Conservation (phyloP, 2,113 vertebrate species). For the Herpailurus yagouaroundi region DNA sequence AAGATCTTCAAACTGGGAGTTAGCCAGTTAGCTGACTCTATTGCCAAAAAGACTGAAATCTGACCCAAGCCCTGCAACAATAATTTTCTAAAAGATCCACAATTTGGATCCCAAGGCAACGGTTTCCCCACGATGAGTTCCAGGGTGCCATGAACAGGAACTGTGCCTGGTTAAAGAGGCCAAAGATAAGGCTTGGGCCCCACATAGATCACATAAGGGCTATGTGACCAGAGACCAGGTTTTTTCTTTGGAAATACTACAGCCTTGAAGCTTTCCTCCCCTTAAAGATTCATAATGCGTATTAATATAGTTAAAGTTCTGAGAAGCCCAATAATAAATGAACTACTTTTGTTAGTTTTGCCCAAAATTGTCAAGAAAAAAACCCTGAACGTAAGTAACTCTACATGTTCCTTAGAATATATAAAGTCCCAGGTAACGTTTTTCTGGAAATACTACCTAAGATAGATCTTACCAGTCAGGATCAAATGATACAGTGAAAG, state of each 20-base stretch:
- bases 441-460: neutral
- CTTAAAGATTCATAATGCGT: neutral
- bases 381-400: neutral
- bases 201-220: accelerated
- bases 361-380: neutral
- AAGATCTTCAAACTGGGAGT: neutral
- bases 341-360: neutral
- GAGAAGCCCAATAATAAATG: neutral
- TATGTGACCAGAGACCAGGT: neutral
- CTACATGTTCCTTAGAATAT: neutral
- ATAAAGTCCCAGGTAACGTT: neutral
- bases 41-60: neutral
- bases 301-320: neutral
- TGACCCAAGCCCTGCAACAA: neutral
- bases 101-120: neutral
- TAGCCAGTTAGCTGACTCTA: neutral
- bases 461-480: neutral
- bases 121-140: neutral
- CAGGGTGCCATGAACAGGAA: neutral
- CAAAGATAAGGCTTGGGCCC: neutral
- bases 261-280: neutral
- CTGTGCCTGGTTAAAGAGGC: neutral
- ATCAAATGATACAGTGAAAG: neutral
- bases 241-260: neutral
- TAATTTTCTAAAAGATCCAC: neutral